Base-by-base conservation (phyloP, 2,113 vertebrate species). In the Rhinichthys klamathensis region DNA sequence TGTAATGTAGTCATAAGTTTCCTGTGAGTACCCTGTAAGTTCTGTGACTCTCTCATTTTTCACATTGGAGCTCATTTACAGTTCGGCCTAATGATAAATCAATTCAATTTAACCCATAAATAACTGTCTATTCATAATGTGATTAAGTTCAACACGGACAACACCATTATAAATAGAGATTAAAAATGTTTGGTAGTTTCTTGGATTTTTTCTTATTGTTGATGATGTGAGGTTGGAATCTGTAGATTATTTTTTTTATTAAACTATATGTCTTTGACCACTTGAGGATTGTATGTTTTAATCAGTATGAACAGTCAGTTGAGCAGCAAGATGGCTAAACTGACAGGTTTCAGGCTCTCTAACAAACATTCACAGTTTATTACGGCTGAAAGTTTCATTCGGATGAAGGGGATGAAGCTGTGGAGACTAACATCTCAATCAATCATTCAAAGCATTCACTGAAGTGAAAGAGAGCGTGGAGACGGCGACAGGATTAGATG, bases 401-500 rank as follows among this genome's bases (percentile, higher is more conserved):
- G 30, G 2, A 30, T 1, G 30, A 30, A 30, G n/a, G n/a, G 2
- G 75, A 58, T 38, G 23, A 7, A 25, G 70, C 27, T 35, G 2
- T 15, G 30, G 18, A 30, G 15, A 12, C 21, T 60, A 15, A 61
- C 21, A 60, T 21, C 76, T n/a, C n/a, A n/a, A n/a, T n/a, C n/a
- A n/a, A n/a, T 61, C 58, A 80, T 46, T 80, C 60, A 63, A 46
- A 63, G 23, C 44, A 32, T 80, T 80, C 77, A 80, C 6, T 80
- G 77, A 63, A 80, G 58, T 80, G 35, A 80, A 80, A 80, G 73
- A 80, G 35, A 80, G 78, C 0, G 1, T 58, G 12, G 54, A 60
- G 76, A 46, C 15, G 10, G 38, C 0, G 3, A 44, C 35, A 80
- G n/a, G 77, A 80, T 80, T 44, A 79, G 32, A 41, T 61, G n/a